Evolutionary conservation across 2,888 invertebrate genomes (phyloP).

Genomic region (Leucophora obtusa): DNA sequence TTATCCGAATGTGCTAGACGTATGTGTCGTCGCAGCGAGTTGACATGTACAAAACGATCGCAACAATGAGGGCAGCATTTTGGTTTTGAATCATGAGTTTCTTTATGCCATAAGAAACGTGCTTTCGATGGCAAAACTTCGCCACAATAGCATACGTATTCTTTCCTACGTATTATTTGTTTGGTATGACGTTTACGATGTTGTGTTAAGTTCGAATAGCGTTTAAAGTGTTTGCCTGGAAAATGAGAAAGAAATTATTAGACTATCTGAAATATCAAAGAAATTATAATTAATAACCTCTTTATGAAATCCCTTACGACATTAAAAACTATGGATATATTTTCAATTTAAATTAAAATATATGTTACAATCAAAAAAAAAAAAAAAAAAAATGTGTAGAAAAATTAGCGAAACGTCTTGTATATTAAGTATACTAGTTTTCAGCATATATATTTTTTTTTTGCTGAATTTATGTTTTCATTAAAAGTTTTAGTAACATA

Average conservation of each 20-base stretch:
- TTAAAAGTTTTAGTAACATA: too few relatives aligned
- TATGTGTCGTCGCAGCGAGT: slow-evolving; percentile 90
- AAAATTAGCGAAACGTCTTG: too few relatives aligned
- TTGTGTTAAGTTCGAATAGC: slow-evolving; percentile 91
- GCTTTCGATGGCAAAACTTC: slow-evolving; percentile 90
- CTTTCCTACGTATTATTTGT: slow-evolving; percentile 85
- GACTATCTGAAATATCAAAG: neutral
- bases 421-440: too few relatives aligned
- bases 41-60: slow-evolving; percentile 91
- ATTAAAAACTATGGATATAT: too few relatives aligned
- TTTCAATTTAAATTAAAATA: neutral
- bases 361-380: too few relatives aligned
- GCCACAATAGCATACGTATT: slow-evolving; percentile 88
- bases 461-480: too few relatives aligned
- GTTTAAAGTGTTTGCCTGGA: slow-evolving; percentile 84
- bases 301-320: too few relatives aligned
- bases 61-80: slow-evolving; percentile 91
- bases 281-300: too few relatives aligned
- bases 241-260: slow-evolving; percentile 4
- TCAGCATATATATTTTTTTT: too few relatives aligned
- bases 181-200: slow-evolving; percentile 90
- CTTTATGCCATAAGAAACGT: slow-evolving; percentile 91
- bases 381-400: too few relatives aligned
- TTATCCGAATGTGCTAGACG: slow-evolving; percentile 88
- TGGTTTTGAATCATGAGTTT: slow-evolving; percentile 89